Base-by-base conservation (phyloP, 2,888 invertebrate genomes). In the Athrips mouffetella region DNA sequence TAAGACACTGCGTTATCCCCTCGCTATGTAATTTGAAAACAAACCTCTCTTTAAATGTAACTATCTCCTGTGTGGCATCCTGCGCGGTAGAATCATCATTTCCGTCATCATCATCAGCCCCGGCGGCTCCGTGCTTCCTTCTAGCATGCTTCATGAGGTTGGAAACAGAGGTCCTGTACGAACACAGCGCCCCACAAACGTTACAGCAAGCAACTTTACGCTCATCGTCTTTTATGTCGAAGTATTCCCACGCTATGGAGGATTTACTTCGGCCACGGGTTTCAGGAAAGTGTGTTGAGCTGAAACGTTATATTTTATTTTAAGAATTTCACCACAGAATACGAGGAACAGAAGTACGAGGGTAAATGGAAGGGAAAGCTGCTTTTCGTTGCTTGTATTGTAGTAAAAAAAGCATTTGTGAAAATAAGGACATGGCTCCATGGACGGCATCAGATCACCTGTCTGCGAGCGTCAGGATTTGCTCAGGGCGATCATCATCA, bases 81-180 rank as follows among this genome's bases (percentile, higher is more conserved):
- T n/a, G n/a, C n/a, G n/a, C n/a, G 18, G 27, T 31, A 3, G 27
- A 27, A 23, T 40, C 45, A 41, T 54, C 40, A 18, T 30, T 30
- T 1, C 25, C 29, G 1, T 39, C 49, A 10, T 46, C 39, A 7
- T 49, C 47, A 1, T 48, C 31, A 1, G 44, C 33, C n/a, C 40
- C 44, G 18, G 16, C 13, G 7, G 2, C 39, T 1, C 46, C 29
- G 18, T 66, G 65, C 13, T 53, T 58, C 20, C 58, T 53, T 3
- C 40, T 23, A 0, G 57, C 49, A 42, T 66, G 65, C 44, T 61
- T 63, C 55, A 59, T 54, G 13, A 66, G 53, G 30, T 66, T 66
- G 1, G 61, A 56, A 6, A 62, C 57, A 0, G 63, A 53, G 0
- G 58, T 48, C 1, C 48, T 11, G 40, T 56, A 65, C 0, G 63